These are phyloP conservation scores for Sarcophaga bullata DNA, from an alignment of 1,140 invertebrate genomes.

Conservation along the genomic window DNA sequence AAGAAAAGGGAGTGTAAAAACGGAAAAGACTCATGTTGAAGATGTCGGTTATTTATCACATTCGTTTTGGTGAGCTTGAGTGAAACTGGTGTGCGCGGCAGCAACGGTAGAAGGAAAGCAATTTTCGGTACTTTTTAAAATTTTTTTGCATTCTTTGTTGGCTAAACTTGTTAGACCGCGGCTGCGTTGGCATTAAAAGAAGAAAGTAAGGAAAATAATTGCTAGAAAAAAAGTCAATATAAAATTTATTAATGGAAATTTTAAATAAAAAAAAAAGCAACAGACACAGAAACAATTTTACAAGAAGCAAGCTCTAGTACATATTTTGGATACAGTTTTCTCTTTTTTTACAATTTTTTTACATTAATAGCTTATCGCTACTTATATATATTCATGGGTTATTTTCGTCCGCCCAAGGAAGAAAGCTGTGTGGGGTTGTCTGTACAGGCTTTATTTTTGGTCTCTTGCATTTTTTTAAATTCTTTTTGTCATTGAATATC, in stretches of 20 bases:
- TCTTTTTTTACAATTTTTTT: conserved; percentile 1
- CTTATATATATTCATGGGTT: too few relatives aligned
- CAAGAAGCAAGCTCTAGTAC: not conserved
- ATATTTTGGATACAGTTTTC: not conserved
- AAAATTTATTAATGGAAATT: not conserved
- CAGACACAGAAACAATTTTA: too few relatives aligned
- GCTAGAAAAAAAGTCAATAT: not conserved
- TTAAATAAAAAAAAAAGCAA: not conserved
- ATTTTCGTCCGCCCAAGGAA: too few relatives aligned
- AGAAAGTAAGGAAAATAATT: conserved; percentile 29
- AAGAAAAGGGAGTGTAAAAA: conserved; percentile 25
- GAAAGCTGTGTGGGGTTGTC: too few relatives aligned
- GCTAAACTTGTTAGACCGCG: conserved; percentile 28
- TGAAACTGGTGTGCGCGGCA: conserved; percentile 34
- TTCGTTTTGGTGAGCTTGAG: conserved; percentile 35
- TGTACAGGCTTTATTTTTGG: too few relatives aligned
- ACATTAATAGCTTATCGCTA: too few relatives aligned
- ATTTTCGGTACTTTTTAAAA: conserved; percentile 36
- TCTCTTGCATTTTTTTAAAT: too few relatives aligned
- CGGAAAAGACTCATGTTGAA: conserved; percentile 25
- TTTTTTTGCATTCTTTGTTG: conserved; percentile 35
- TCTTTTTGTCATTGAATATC: too few relatives aligned
- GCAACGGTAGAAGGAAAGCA: not conserved
- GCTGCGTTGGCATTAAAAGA: conserved; percentile 39
- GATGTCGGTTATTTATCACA: conserved; percentile 36